Evolutionary conservation across 1,140 invertebrate genomes (phyloP), one percentile per base, ranked within the genome.

Genomic region (Bradynema listronoti): DNA sequence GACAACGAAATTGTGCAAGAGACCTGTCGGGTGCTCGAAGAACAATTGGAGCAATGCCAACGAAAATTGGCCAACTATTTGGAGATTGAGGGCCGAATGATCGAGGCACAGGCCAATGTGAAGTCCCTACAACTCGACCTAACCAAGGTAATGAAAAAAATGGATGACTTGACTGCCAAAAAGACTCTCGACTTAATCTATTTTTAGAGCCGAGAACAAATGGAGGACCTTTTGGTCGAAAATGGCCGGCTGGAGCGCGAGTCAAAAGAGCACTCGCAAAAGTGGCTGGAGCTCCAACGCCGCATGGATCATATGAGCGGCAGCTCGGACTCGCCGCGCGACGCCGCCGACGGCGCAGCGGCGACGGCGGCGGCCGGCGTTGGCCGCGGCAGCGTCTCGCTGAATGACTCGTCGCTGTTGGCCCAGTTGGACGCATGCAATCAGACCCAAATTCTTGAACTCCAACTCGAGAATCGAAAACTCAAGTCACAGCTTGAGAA

Each of bases 221-320:
- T 65, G 24, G 63, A 65, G 24, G 63, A 67, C 32, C 36, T 65
- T 27, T 39, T 65, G n/a, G 16, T 65, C 5, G 63, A 65, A 34
- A 65, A 65, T 58, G 63, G 63, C 4, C 56, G 63, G 4, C 52
- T 65, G 19, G 65, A 68, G 33, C 52, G 63, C 16, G 63, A 65
- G 43, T 56, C 41, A n/a, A 69, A 63, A 34, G 65, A 46, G 0
- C 51, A 65, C 41, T 29, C 58, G 4, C 46, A 67, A 43, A 64
- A 64, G 5, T 57, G 52, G n/a, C 27, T 47, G 43, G 65, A 65
- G 29, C 45, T 65, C 11, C 56, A 65, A 45, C 25, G 64, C 29
- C 33, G 29, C 7, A 61, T 64, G 34, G 33, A 58, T 14, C 51
- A 50, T 0, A 55, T 60, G 58, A 55, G 33, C 5, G 58, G 58